Evolutionary conservation across 1,140 invertebrate species (phyloP).

Genomic region (Whitmania pigra): DNA sequence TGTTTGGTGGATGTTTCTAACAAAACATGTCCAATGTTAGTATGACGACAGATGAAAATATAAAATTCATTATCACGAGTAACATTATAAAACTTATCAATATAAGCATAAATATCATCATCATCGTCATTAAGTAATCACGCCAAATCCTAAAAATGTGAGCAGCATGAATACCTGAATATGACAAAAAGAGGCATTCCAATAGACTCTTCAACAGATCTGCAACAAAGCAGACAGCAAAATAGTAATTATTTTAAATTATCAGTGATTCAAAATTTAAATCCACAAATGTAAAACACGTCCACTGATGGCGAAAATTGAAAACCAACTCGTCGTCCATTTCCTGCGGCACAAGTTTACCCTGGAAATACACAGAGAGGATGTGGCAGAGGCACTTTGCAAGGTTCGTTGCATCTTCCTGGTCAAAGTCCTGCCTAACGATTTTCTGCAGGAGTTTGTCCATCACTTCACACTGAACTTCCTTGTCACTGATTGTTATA

Average conservation of each 20-base stretch:
- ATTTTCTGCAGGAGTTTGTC: conserved; percentile 56
- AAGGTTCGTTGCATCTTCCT: conserved; percentile 48
- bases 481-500: conserved; percentile 47
- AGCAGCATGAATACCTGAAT: conserved; percentile 46
- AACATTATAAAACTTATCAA: not conserved
- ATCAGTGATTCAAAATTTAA: not conserved
- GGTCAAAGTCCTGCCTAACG: conserved; percentile 52
- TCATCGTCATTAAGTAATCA: too few relatives aligned
- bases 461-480: conserved; percentile 56
- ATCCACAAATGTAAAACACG: too few relatives aligned
- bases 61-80: not conserved
- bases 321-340: conserved; percentile 42
- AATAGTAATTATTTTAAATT: not conserved
- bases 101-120: not conserved
- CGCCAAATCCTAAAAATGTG: not conserved
- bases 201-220: conserved; percentile 59
- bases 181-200: conserved; percentile 66
- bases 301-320: too few relatives aligned
- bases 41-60: not conserved
- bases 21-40: not conserved
- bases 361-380: conserved; percentile 44
- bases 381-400: conserved; percentile 46
- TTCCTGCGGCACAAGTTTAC: conserved; percentile 45
- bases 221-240: conserved; percentile 27
- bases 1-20: conserved; percentile 54